phyloP scores from a whole-genome alignment of 2,797 vertebrate genomes.

The Anguilla obscura region DNA sequence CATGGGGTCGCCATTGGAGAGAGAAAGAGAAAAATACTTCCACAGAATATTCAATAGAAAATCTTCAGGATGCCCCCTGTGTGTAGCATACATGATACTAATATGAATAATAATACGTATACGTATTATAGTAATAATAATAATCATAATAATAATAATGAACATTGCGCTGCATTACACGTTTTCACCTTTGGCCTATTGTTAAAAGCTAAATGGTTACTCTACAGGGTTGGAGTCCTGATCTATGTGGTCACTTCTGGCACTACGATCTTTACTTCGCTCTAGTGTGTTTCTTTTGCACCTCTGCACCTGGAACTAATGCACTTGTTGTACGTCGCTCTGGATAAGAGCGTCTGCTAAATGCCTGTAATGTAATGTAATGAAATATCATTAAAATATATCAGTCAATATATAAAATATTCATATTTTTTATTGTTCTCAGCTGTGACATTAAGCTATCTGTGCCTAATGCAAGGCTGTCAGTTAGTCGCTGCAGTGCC shows the following conservation, averaged over 20 bases:
- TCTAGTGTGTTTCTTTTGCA: no score
- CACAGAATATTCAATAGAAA: slow-evolving; percentile 1
- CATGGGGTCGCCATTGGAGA: slow-evolving; percentile 1
- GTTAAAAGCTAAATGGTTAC: neutral
- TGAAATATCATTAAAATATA: neutral
- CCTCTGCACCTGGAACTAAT: no score
- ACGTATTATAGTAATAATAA: no score
- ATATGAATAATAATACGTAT: neutral
- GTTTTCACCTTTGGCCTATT: neutral
- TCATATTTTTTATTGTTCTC: neutral
- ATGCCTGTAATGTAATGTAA: no score
- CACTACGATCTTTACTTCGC: no score
- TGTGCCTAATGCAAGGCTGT: neutral
- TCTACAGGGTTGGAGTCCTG: no score
- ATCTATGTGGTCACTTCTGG: no score
- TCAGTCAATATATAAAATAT: neutral
- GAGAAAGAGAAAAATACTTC: neutral
- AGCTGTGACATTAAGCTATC: no score
- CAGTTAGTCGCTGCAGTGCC: no score
- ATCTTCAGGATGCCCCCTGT: neutral
- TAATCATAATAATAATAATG: no score
- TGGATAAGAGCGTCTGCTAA: no score
- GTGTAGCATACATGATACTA: neutral
- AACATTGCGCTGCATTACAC: neutral
- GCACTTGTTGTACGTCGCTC: no score